Base-by-base conservation (phyloP, 2,797 vertebrate genomes). In the Lepidocolaptes lacrymiger region DNA sequence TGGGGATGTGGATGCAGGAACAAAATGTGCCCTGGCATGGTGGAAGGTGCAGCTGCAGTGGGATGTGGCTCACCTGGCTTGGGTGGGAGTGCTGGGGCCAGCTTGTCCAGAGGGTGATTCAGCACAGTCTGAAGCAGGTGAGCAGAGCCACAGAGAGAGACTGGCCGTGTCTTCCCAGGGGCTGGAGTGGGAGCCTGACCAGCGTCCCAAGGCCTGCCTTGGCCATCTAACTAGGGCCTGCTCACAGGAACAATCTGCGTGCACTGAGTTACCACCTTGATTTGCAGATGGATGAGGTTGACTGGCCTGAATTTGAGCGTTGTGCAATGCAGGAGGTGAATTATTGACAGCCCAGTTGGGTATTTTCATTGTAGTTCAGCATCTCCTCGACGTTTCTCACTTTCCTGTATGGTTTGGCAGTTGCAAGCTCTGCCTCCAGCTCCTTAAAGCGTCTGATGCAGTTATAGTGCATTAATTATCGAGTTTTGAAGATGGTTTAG, bases 21-120 rank as follows among this genome's bases (percentile, higher is more conserved):
- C 2, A 19, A 7, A 17, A 2, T 0, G 3, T 28, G 69, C 62
- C 34, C 7, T 30, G 62, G 56, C 1, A 1, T 7, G 1, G 54
- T 1, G 39, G n/a, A 12, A 8, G 66, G 36, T 0, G 7, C 44
- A 22, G n/a, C 44, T 36, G 49, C 55, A 8, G 61, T 1, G 3
- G 32, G 64, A 21, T 18, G 43, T 4, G 30, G 4, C 7, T 77
- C 46, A 23, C 78, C 64, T 32, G 69, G 37, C 59, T 68, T 26
- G 30, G n/a, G 6, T 7, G 17, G 4, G 34, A 23, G 2, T 0
- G 36, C 49, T 28, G 43, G 66, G 75, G 5, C 28, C 9, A 0
- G 51, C 26, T 28, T 10, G 55, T 63, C 10, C 18, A 5, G 43
- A 5, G 16, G 13, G 56, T 21, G 48, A 30, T 23, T 52, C 37